phyloP scores from a whole-genome alignment of 2,113 vertebrate species.

The Lonchura striata region DNA sequence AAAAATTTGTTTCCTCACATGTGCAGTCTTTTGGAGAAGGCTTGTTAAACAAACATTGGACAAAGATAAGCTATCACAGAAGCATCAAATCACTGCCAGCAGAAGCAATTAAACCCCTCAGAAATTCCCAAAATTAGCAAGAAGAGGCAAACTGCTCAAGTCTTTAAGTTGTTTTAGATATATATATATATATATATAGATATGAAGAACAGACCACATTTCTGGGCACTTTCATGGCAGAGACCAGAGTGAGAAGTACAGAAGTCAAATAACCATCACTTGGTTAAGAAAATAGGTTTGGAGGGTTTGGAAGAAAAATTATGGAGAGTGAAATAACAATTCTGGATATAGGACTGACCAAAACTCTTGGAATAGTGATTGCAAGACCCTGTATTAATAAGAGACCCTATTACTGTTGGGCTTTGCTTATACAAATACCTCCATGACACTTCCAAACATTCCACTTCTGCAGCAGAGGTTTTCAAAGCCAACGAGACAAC shows the following conservation, averaged over 20 bases:
- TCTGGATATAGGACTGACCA: neutral
- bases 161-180: neutral
- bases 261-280: neutral
- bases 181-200: rapidly evolving
- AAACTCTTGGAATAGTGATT: neutral
- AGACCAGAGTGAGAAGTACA: neutral
- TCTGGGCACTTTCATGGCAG: neutral
- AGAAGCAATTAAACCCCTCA: neutral
- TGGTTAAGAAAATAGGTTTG: neutral
- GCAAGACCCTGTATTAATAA: too few species aligned
- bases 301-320: neutral
- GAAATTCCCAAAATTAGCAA: neutral
- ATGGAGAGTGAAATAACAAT: neutral
- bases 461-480: neutral
- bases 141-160: neutral
- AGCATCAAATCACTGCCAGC: constrained; percentile 1
- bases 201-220: neutral
- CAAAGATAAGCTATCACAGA: neutral
- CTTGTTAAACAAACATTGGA: constrained; percentile 39
- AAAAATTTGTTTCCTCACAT: neutral
- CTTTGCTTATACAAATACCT: neutral
- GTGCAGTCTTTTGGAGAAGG: neutral
- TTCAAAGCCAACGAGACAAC: neutral
- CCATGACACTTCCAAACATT: neutral
- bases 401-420: neutral